phyloP scores from a whole-genome alignment of 2,797 vertebrate species.

The Poecilia wingei region DNA sequence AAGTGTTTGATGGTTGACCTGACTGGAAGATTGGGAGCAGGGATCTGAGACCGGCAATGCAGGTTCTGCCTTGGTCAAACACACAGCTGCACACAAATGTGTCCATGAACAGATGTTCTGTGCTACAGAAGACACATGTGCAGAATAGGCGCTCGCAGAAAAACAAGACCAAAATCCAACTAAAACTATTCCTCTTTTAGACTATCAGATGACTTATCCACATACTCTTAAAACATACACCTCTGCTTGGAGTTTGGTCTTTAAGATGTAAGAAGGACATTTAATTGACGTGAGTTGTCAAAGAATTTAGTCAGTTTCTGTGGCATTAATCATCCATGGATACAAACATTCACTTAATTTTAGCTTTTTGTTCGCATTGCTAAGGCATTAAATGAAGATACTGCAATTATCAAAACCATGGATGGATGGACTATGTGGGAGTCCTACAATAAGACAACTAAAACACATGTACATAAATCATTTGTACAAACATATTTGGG shows the following conservation, averaged over 20 bases:
- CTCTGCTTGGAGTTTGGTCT: slow-evolving; percentile 4
- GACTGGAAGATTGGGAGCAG: slow-evolving; percentile 97
- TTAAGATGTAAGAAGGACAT: background rate
- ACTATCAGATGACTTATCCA: slow-evolving; percentile 29
- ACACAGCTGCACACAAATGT: slow-evolving; percentile 58
- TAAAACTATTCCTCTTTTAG: slow-evolving; percentile 23
- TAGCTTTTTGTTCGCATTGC: background rate
- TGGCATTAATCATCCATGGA: background rate
- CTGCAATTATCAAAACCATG: background rate
- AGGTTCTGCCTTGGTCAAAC: slow-evolving; percentile 72
- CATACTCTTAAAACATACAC: background rate
- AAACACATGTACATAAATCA: slow-evolving; percentile 25
- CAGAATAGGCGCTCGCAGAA: slow-evolving; percentile 21
- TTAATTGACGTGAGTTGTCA: background rate
- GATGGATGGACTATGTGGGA: background rate
- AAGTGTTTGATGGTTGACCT: slow-evolving; percentile 98
- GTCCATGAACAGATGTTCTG: slow-evolving; percentile 47
- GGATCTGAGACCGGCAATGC: slow-evolving; percentile 79
- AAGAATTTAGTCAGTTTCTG: background rate
- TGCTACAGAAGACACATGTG: slow-evolving; percentile 26
- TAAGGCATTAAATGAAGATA: background rate
- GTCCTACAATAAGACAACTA: slow-evolving; percentile 13
- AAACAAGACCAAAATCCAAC: slow-evolving; percentile 23
- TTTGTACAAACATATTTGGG: slow-evolving; percentile 7
- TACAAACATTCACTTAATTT: too few species aligned